phyloP scores from a whole-genome alignment of 2,113 vertebrate species.

The Vombatus ursinus region DNA sequence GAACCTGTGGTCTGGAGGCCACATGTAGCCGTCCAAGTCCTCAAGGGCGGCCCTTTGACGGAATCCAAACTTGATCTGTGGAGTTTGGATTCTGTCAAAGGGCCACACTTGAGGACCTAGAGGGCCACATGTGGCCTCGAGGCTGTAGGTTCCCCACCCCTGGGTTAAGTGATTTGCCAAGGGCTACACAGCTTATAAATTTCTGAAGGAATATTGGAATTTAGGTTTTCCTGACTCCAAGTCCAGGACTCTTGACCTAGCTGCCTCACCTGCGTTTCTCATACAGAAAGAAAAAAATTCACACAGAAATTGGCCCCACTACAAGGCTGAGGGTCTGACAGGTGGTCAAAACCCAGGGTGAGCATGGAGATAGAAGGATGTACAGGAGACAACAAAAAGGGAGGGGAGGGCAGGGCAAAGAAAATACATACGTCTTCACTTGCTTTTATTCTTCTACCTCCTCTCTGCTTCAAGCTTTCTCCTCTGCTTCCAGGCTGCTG shows the following conservation, averaged over 20 bases:
- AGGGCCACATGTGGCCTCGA: too few species aligned
- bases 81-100: too few species aligned
- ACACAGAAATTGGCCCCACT: neutral
- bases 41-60: too few species aligned
- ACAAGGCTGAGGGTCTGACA: neutral
- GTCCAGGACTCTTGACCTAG: neutral
- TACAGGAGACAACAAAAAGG: neutral
- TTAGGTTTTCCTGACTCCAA: neutral
- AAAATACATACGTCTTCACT: too few species aligned
- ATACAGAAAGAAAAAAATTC: neutral
- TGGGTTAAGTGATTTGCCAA: neutral
- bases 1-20: neutral
- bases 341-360: neutral
- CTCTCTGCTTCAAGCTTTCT: neutral
- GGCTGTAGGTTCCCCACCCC: too few species aligned
- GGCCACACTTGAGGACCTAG: too few species aligned
- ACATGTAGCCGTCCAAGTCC: too few species aligned
- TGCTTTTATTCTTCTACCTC: neutral
- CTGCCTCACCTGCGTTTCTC: neutral
- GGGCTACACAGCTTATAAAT: neutral
- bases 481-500: neutral
- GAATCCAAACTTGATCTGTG: too few species aligned
- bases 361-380: neutral
- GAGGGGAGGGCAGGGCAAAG: neutral
- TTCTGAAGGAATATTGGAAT: neutral